These are phyloP conservation scores for Anableps anableps DNA, from an alignment of 2,797 vertebrate genomes.

Conservation along the genomic window DNA sequence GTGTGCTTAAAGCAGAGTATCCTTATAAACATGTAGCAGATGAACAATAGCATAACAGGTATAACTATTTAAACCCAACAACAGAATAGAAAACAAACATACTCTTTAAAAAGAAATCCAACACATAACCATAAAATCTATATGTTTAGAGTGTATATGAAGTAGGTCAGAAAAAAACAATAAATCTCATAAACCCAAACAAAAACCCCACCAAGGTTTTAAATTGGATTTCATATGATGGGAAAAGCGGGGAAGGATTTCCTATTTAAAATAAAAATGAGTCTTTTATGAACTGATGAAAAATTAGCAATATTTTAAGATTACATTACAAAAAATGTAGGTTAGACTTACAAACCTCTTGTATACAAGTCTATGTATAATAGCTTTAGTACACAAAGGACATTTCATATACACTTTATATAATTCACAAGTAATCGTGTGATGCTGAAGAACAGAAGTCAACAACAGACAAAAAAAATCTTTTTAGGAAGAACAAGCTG, in stretches of 20 bases:
- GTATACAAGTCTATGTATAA: no score
- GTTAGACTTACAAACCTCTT: background rate
- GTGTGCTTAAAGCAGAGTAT: background rate
- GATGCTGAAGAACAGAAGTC: background rate
- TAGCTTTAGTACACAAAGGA: background rate
- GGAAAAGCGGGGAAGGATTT: background rate
- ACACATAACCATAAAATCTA: background rate
- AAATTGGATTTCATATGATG: background rate
- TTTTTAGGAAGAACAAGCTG: conserved; percentile 3
- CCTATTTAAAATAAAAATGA: background rate
- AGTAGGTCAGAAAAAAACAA: background rate
- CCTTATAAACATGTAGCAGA: background rate
- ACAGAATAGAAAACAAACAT: background rate
- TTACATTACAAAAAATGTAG: background rate
- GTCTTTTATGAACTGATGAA: background rate
- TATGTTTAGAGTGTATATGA: background rate
- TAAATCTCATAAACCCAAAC: background rate
- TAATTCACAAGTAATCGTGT: background rate
- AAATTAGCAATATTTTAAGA: background rate
- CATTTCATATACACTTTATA: background rate
- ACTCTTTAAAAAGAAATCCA: background rate
- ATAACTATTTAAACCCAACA: background rate
- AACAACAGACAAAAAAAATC: background rate
- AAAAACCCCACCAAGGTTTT: background rate
- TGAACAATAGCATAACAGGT: background rate